Percentiles rank a stretch among this genome's conserved stretches.
phyloP scores from a whole-genome alignment of 37 sponge, comb jelly and placozoan species.

The Petrosia ficiformis region DNA sequence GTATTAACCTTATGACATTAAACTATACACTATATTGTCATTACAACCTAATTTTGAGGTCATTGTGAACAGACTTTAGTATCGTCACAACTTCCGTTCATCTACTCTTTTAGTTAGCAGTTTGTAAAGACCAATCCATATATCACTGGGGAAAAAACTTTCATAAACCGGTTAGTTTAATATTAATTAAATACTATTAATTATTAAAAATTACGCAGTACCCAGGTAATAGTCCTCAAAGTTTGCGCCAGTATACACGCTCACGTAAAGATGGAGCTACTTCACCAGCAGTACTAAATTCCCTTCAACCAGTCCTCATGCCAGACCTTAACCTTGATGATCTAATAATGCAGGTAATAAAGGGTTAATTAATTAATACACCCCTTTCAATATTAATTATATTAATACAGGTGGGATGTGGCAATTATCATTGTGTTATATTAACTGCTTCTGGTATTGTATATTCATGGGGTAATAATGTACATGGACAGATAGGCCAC shows the following conservation, averaged over 20 bases:
- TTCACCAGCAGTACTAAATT: conserved; percentile 5
- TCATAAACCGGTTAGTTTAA: conserved; percentile 28
- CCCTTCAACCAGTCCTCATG: conserved; percentile 14
- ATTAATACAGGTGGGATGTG: conserved; percentile 55
- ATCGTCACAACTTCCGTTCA: too few relatives aligned
- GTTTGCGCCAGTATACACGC: conserved; percentile 31
- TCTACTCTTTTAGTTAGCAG: conserved; percentile 44
- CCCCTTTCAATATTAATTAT: conserved; percentile 1
- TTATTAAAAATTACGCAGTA: not conserved
- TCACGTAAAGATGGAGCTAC: conserved; percentile 5
- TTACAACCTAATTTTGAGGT: too few relatives aligned
- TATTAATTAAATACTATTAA: not conserved
- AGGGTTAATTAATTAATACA: not conserved
- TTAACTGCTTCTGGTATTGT: conserved; percentile 58
- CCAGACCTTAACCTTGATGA: conserved; percentile 18
- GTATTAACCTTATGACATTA: too few relatives aligned
- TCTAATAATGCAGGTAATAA: conserved; percentile 25
- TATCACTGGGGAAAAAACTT: conserved; percentile 67
- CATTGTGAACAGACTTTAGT: too few relatives aligned
- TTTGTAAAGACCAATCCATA: conserved; percentile 38
- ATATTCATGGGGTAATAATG: conserved; percentile 78
- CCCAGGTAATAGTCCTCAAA: not conserved
- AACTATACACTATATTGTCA: too few relatives aligned
- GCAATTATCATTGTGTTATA: conserved; percentile 69
- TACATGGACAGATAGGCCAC: conserved; percentile 58